Evolutionary conservation across 2,888 invertebrate species (phyloP).

Genomic region (Neoascia interrupta): DNA sequence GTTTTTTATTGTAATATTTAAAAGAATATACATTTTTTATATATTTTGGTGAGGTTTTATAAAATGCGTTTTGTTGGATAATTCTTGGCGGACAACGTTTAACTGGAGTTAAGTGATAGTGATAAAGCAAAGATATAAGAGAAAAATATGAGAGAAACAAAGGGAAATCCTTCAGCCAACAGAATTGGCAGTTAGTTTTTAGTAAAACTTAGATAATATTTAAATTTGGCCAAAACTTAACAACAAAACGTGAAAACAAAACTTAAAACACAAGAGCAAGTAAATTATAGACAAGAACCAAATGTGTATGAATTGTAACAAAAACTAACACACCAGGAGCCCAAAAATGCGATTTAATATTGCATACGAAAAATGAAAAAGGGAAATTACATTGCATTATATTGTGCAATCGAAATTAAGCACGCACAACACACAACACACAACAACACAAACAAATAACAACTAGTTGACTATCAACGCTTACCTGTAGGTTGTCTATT

Average conservation of each 20-base stretch:
- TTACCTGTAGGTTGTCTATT: slow-evolving; percentile 87
- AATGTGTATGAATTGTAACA: too few relatives aligned
- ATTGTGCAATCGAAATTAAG: too few relatives aligned
- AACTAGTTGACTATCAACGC: slow-evolving; percentile 74
- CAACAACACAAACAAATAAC: slow-evolving; percentile 53
- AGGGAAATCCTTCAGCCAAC: slow-evolving; percentile 60
- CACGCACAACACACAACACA: too few relatives aligned
- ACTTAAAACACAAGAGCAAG: slow-evolving; percentile 13
- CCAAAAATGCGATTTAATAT: slow-evolving; percentile 57
- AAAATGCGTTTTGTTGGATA: slow-evolving; percentile 49
- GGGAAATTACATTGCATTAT: slow-evolving; percentile 27
- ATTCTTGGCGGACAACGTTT: slow-evolving; percentile 31
- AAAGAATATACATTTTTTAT: too few relatives aligned
- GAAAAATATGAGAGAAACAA: slow-evolving; percentile 44
- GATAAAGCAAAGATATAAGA: slow-evolving; percentile 39
- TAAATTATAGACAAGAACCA: too few relatives aligned
- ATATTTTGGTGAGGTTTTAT: slow-evolving; percentile 5
- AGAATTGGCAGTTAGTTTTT: slow-evolving; percentile 48
- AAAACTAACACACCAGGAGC: slow-evolving; percentile 47
- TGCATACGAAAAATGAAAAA: slow-evolving; percentile 64
- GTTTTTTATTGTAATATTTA: slow-evolving; percentile 21
- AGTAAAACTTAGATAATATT: slow-evolving; percentile 6
- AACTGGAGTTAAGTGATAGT: slow-evolving; percentile 36
- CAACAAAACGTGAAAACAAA: slow-evolving; percentile 30
- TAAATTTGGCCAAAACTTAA: slow-evolving; percentile 12